Base-by-base conservation (phyloP, 2,888 invertebrate species). In the Pandemis corylana region DNA sequence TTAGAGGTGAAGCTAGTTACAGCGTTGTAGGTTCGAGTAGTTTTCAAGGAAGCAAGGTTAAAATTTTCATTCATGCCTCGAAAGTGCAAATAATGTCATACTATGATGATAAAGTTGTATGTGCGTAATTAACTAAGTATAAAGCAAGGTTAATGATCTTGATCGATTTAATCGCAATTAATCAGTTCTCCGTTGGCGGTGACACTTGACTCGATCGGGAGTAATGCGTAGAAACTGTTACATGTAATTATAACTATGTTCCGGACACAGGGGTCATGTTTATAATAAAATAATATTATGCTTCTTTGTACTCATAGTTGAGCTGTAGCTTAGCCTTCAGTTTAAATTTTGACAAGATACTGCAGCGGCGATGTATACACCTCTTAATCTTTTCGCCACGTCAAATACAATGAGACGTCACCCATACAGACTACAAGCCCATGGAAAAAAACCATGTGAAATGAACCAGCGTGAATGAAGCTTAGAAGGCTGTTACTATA, bases 31-130 rank as follows among this genome's bases (percentile, higher is more conserved):
- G 7, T 61, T 15, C 51, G 41, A 51, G 42, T 13, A 44, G 9
- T 61, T 12, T 59, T 70, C 61, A 59, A 70, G 71, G 77, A 76
- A 76, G 53, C 77, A 64, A 9, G 74, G 61, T 68, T 70, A 63
- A 76, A 76, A 73, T 76, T 78, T 81, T 78, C 82, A 82, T 82
- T 81, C 82, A 82, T 80, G 76, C 46, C 28, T 73, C 46, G 61
- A 80, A 80, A 79, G 76, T 80, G 77, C 72, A 72, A 76, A 75
- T 71, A 77, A 75, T 73, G 76, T 77, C 72, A 71, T 76, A 77
- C 72, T 78, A 77, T 70, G 61, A 28, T 51, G 74, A 70, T 74
- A 74, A 12, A 13, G 28, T 53, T 56, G 28, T 73, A 68, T 73
- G 59, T 66, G 69, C 69, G 69, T 74, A 70, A 65, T 53, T 42